Evolutionary conservation across 2,888 invertebrate species (phyloP).

Genomic region (Mythimna loreyi): DNA sequence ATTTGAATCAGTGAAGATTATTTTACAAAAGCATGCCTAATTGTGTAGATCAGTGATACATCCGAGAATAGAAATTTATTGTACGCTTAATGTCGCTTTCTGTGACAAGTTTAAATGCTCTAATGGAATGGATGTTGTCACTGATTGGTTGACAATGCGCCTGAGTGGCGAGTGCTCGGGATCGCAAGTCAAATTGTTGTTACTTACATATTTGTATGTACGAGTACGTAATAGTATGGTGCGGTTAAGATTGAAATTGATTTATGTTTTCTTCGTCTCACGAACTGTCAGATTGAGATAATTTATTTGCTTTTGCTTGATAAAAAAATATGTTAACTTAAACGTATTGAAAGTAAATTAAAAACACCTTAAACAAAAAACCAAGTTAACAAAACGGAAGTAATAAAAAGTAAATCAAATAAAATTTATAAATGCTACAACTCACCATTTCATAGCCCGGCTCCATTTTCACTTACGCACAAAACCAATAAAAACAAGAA

Average conservation of each 20-base stretch:
- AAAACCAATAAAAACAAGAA: conserved; percentile 82
- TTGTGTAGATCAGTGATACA: conserved; percentile 40
- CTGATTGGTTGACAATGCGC: conserved; percentile 88
- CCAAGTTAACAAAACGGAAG: conserved; percentile 35
- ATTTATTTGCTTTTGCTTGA: too few species aligned
- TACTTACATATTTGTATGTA: conserved; percentile 45
- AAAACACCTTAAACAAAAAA: not conserved
- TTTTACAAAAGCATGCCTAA: conserved; percentile 42
- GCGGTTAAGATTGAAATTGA: not conserved
- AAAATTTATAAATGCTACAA: conserved; percentile 61
- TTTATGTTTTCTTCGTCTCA: not conserved
- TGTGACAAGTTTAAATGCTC: conserved; percentile 83
- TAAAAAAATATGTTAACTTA: too few species aligned
- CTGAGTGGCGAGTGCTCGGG: conserved; percentile 69
- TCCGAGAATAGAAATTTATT: conserved; percentile 70
- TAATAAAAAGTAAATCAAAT: conserved; percentile 34
- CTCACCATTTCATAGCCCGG: conserved; percentile 80
- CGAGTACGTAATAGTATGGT: conserved; percentile 17
- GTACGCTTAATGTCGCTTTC: conserved; percentile 76
- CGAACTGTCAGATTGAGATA: not conserved
- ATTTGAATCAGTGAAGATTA: conserved; percentile 29
- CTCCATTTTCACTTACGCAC: conserved; percentile 84
- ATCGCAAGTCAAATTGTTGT: conserved; percentile 57
- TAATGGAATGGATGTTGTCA: conserved; percentile 81
- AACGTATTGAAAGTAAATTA: not conserved